Percentiles rank a stretch among this genome's conserved stretches.
These are phyloP conservation scores for Petaurus breviceps DNA, from an alignment of 2,113 vertebrate species.

Conservation along the genomic window DNA sequence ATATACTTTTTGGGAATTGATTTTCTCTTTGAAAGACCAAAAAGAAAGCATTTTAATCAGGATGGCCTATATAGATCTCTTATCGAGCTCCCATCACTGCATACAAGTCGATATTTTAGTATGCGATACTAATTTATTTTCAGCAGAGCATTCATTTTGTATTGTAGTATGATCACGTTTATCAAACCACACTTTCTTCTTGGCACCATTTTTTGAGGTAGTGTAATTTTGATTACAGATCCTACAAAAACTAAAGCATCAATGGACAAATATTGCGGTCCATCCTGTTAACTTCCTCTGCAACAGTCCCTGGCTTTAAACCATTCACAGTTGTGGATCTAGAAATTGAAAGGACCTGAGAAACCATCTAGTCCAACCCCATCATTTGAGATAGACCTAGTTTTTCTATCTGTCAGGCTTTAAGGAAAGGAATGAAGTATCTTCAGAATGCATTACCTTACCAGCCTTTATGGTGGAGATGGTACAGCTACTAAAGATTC, in stretches of 20 bases:
- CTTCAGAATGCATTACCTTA: constrained; percentile 20
- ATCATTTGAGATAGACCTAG: not conserved
- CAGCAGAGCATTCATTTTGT: not conserved
- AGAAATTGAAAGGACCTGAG: not conserved
- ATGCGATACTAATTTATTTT: not conserved
- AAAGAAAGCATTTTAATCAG: not conserved
- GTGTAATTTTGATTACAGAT: not conserved
- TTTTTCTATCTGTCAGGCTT: not conserved
- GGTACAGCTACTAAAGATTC: constrained; percentile 2
- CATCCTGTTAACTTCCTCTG: not conserved
- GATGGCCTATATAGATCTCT: not conserved
- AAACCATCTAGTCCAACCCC: not conserved
- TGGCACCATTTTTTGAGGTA: not conserved
- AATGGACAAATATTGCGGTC: not conserved
- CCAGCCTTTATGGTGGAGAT: not conserved
- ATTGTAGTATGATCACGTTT: not conserved
- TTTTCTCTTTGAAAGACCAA: not conserved
- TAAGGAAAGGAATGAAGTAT: constrained; percentile 1
- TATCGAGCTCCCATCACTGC: not conserved
- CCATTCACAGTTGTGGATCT: not conserved
- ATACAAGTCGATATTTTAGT: not conserved
- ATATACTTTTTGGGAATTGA: not conserved
- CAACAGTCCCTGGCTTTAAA: not conserved
- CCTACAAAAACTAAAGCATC: not conserved
- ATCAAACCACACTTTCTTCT: not conserved